Conservation (phyloP, 2,797 vertebrate species). For the Setipinna tenuifilis region DNA sequence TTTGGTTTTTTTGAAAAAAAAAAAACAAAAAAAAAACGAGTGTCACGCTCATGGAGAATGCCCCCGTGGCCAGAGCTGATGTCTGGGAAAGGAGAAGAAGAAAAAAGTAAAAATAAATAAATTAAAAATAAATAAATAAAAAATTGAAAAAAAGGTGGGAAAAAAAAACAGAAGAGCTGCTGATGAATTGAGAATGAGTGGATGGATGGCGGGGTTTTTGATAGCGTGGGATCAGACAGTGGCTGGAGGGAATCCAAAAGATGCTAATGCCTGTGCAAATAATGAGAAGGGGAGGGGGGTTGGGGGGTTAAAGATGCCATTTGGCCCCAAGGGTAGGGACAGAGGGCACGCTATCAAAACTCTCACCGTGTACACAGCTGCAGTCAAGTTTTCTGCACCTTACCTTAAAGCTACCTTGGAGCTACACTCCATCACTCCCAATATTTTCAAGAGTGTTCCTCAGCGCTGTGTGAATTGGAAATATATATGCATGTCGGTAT, state of each 20-base stretch:
- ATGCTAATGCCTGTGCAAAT: not conserved
- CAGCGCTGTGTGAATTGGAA: not conserved
- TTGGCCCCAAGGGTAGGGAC: not conserved
- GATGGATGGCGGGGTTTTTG: not conserved
- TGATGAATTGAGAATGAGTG: not conserved
- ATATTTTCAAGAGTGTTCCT: constrained; percentile 36
- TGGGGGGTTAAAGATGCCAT: not conserved
- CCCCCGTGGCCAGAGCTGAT: not conserved
- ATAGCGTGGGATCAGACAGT: not conserved
- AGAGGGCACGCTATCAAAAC: constrained; percentile 5
- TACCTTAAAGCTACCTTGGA: constrained; percentile 21
- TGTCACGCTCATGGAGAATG: constrained; percentile 21
- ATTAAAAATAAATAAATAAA: no score
- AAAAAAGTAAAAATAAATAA: not conserved
- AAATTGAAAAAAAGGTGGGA: not conserved
- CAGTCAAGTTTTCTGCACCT: constrained; percentile 37
- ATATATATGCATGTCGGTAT: not conserved
- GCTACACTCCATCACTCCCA: constrained; percentile 4
- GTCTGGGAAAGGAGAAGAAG: not conserved
- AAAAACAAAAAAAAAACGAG: no score
- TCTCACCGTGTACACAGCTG: not conserved
- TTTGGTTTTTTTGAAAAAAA: no score
- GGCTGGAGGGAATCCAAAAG: not conserved
- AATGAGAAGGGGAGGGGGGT: not conserved
- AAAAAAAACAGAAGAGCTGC: not conserved